Conservation (phyloP, 2,113 vertebrate genomes). For the Corythoichthys intestinalis region DNA sequence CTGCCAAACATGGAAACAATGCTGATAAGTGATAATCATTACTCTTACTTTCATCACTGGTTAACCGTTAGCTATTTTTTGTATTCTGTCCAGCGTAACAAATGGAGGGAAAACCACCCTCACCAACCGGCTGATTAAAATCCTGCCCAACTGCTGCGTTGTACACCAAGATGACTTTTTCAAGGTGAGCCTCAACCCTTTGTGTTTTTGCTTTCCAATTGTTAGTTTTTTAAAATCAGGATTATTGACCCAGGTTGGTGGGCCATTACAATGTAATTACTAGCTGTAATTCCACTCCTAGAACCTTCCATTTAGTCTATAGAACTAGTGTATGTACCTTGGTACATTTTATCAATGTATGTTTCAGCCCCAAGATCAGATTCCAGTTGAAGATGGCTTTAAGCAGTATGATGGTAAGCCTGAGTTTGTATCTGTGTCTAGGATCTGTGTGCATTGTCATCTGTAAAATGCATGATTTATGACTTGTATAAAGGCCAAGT, state of each 20-base stretch:
- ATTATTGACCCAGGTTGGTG: not conserved
- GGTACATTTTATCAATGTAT: slow-evolving; percentile 75
- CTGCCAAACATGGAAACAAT: not conserved
- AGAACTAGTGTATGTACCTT: slow-evolving; percentile 65
- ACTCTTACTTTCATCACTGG: not conserved
- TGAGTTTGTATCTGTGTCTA: slow-evolving; percentile 51
- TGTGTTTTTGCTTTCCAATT: slow-evolving; percentile 1
- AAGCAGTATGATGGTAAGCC: slow-evolving; percentile 98
- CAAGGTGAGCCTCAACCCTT: slow-evolving; percentile 77
- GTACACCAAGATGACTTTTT: slow-evolving; percentile 95
- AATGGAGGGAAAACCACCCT: slow-evolving; percentile 94
- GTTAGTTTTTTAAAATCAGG: slow-evolving; percentile 2
- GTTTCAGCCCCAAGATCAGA: slow-evolving; percentile 98
- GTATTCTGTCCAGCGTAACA: slow-evolving; percentile 73
- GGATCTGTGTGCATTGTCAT: slow-evolving; percentile 29
- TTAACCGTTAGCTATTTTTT: not conserved
- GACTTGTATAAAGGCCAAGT: not conserved
- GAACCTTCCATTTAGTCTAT: slow-evolving; percentile 42
- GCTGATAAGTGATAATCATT: not conserved
- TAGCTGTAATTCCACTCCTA: not conserved
- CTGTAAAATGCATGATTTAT: slow-evolving; percentile 50
- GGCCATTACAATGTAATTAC: slow-evolving; percentile 7
- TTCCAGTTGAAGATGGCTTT: slow-evolving; percentile 94
- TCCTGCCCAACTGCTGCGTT: slow-evolving; percentile 89
- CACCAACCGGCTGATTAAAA: slow-evolving; percentile 74